A percentile compares a stretch with the other conserved stretches of the same genome.
Conservation (phyloP, 2,888 invertebrate genomes). For the Aradus depressus region DNA sequence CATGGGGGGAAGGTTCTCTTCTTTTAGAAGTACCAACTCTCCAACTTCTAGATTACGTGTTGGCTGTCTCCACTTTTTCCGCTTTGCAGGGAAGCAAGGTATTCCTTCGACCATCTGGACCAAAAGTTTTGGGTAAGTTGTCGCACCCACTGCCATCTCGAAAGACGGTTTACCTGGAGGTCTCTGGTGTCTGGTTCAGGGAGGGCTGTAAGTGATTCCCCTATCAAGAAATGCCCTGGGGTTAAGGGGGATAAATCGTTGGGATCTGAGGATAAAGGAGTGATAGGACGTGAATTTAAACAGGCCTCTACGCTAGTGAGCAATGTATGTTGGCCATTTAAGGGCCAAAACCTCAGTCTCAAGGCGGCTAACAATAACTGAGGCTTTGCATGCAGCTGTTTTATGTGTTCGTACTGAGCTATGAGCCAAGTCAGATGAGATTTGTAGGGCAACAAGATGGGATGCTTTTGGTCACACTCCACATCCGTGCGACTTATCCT, state of each 20-base stretch:
- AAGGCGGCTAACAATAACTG: neutral
- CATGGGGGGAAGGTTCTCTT: neutral
- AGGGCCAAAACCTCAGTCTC: neutral
- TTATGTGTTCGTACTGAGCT: neutral
- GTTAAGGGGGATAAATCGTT: conserved; percentile 27
- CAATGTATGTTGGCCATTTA: conserved; percentile 3
- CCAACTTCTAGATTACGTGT: too few species aligned
- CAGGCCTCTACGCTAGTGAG: conserved; percentile 28
- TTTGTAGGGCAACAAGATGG: conserved; percentile 6
- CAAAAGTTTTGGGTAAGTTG: too few species aligned
- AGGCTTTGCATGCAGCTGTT: neutral
- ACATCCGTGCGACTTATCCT: neutral
- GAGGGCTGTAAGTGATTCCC: conserved; percentile 18
- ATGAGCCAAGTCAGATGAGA: neutral
- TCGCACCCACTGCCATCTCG: too few species aligned
- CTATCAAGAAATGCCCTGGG: conserved; percentile 32
- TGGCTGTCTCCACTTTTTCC: too few species aligned
- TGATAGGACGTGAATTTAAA: conserved; percentile 30
- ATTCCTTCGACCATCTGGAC: too few species aligned
- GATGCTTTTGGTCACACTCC: too few species aligned
- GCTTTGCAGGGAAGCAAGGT: too few species aligned
- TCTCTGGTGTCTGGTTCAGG: too few species aligned
- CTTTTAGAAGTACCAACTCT: conserved; percentile 16
- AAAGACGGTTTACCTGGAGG: too few species aligned
- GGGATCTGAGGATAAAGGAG: conserved; percentile 25